Conservation (phyloP, 2,888 invertebrate genomes). For the Embidobia sp. region DNA sequence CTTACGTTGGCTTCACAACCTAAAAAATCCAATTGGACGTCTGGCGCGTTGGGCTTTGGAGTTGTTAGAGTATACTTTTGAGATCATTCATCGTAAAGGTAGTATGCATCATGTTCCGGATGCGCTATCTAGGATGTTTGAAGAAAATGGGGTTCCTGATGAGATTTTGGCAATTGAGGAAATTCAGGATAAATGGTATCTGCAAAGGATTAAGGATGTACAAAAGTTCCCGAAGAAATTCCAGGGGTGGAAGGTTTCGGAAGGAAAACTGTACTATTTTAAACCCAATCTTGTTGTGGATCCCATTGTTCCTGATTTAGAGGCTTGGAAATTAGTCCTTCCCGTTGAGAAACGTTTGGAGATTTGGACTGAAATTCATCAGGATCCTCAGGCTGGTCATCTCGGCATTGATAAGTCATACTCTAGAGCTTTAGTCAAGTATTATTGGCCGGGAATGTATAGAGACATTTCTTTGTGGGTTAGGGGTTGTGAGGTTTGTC, state of each 20-base stretch:
- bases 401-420: conserved; percentile 24
- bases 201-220: conserved; percentile 8
- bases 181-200: conserved; percentile 27
- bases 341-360: conserved; percentile 37
- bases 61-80: conserved; percentile 48
- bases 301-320: conserved; percentile 35
- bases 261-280: conserved; percentile 44
- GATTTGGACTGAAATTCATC: conserved; percentile 26
- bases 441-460: conserved; percentile 50
- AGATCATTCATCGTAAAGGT: conserved; percentile 36
- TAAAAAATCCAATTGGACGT: conserved; percentile 27
- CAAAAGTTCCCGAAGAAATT: conserved; percentile 20
- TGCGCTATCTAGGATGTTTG: conserved; percentile 55
- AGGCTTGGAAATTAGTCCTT: conserved; percentile 57
- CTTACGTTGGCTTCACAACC: conserved; percentile 52
- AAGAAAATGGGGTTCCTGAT: background rate
- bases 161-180: conserved; percentile 6
- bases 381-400: conserved; percentile 32
- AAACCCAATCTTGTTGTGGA: conserved; percentile 34
- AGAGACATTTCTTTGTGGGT: conserved; percentile 26
- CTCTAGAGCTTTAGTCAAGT: background rate
- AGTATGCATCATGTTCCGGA: conserved; percentile 36
- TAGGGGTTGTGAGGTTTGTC: conserved; percentile 11
- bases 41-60: conserved; percentile 50
- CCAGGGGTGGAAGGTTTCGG: conserved; percentile 37